Base-by-base conservation (phyloP, 2,888 invertebrate genomes). In the Beris chalybata region DNA sequence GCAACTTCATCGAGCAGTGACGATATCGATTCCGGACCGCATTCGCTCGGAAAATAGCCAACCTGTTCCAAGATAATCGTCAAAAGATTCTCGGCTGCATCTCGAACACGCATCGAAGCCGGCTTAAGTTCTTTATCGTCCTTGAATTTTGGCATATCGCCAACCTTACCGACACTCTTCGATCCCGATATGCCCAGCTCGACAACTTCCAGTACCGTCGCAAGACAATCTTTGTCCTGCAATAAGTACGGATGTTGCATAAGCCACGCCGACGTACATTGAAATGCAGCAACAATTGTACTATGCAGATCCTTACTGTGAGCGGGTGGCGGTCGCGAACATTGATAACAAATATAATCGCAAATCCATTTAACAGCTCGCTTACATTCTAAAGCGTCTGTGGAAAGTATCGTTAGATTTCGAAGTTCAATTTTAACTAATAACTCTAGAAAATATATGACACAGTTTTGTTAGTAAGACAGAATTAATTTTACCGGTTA, bases 141-240 rank as follows among this genome's bases (percentile, higher is more conserved):
- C 78, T 97, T 97, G 87, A 93, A 91, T 79, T 92, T 92, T 0
- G 94, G 87, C 11, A 90, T 87, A 75, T 96, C 96, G 6, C 93
- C 93, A 0, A 91, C 91, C 80, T 95, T 95, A 70, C 89, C 89
- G 55, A 89, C 84, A 66, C 91, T 91, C 82, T 97, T 97, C 6
- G 93, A 89, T 13, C 99, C 99, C 0, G 97, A 97, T 65, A 99
- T 94, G 64, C 99, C 99, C 31, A 98, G 85, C 79, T 99, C 98
- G 2, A 97, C 94, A 0, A 97, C 97, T 82, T 99, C 97, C 70
- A 98, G 85, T 64, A 99, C 92, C 44, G 94, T 93, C 70, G 92
- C 90, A 45, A 98, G 85, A 76, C 95, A 96, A 76, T 95, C 95
- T 73, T 92, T 90, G 78, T 97, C 97, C 76, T 92, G 88, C 56